Evolutionary conservation across 2,797 vertebrate species (phyloP).

Genomic region (Mus minutoides): DNA sequence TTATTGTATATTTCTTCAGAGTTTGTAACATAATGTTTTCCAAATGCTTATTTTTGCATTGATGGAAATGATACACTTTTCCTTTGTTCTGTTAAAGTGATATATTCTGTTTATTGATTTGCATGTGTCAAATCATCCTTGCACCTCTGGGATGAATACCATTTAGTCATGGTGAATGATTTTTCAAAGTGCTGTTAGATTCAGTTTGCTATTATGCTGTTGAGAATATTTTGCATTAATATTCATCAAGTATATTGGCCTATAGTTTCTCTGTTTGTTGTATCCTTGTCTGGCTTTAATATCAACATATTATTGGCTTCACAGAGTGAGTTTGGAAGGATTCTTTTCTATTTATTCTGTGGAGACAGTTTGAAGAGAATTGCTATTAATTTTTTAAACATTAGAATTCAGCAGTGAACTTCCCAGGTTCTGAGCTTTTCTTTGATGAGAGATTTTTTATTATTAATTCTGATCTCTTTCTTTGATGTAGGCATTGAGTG

Average conservation of each 20-base stretch:
- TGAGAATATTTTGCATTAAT: neutral
- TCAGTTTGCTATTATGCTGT: neutral
- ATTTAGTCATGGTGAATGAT: neutral
- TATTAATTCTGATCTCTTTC: neutral
- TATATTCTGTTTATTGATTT: slow-evolving; percentile 19
- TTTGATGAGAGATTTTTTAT: neutral
- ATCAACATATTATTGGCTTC: neutral
- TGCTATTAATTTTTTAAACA: neutral
- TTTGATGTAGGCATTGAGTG: neutral
- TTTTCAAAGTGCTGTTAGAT: neutral
- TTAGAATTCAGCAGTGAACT: neutral
- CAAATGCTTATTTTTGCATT: neutral
- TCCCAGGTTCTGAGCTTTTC: neutral
- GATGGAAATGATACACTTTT: neutral
- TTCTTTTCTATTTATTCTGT: neutral
- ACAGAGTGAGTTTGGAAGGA: neutral
- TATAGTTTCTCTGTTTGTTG: neutral
- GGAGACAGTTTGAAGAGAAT: neutral
- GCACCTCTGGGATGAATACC: neutral
- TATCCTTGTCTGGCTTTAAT: neutral
- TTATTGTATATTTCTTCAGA: neutral
- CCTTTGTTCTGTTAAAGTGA: neutral
- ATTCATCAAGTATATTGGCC: neutral
- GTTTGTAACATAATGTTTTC: neutral
- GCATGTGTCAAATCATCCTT: neutral